Base-by-base conservation (phyloP, 2,797 vertebrate species). In the Neostethus bicornis region DNA sequence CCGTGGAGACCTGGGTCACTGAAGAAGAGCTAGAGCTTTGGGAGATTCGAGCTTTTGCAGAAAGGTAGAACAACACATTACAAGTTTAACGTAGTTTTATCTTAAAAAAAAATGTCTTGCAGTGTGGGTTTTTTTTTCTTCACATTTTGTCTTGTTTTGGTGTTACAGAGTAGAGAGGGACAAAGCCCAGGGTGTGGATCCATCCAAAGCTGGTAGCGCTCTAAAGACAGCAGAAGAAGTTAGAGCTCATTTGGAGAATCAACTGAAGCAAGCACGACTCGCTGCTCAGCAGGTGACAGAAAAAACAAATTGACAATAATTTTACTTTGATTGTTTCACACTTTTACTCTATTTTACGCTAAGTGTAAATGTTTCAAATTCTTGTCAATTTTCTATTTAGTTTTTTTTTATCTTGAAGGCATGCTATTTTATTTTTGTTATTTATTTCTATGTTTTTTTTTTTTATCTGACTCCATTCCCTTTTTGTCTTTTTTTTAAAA, bases 41-140 rank as follows among this genome's bases (percentile, higher is more conserved):
- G 97, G 97, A 99, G 89, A 99, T 99, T 82, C 92, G 94, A 88
- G 96, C 95, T 35, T 99, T 99, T 89, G 90, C 97, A 65, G 97
- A 99, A 88, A 95, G 95, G 97, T 98, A 85, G 21, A 48, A 38
- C 2, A 2, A 2, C 11, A n/a, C 0, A 1, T 5, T 45, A 4
- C 5, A 12, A 0, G 1, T 11, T 10, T 8, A 8, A 10, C 10
- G 11, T 19, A 2, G 13, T 1, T 5, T 48, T 5, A 4, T 35
- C 51, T 43, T 12, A 0, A 14, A 16, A 8, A 35, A 1, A 34
- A 1, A 17, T 9, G 5, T 38, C 23, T 35, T 47, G 9, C 16
- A 6, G 28, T n/a, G 5, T 6, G 3, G 1, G 32, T 12, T 16
- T 3, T 5, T 14, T 10, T 10, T 42, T 48, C 10, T 26, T 9